These are phyloP conservation scores for Bos taurus DNA, from an alignment of 2,113 vertebrate genomes.

Conservation along the genomic window DNA sequence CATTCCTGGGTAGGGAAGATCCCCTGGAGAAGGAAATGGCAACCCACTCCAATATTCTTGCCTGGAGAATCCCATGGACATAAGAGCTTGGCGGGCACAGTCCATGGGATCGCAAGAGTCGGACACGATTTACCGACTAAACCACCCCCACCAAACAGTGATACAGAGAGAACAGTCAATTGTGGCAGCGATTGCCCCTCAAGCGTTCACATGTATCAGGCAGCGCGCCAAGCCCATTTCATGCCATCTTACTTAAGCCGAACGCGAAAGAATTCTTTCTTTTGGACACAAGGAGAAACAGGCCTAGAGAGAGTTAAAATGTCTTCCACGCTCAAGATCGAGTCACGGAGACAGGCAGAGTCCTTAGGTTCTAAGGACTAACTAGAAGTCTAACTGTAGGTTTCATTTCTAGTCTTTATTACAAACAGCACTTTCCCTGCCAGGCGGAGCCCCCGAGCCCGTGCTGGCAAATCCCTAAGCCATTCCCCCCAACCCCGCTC, in stretches of 20 bases:
- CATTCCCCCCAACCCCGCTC: rapidly evolving
- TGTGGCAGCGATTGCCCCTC: not conserved
- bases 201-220: not conserved
- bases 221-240: not conserved
- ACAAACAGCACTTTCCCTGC: not conserved
- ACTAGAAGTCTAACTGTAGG: not conserved
- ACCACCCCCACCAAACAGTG: not conserved
- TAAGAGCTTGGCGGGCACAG: not conserved
- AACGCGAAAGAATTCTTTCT: not conserved
- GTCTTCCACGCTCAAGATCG: not conserved
- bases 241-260: not conserved
- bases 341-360: not conserved
- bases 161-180: rapidly evolving
- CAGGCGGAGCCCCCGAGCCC: rapidly evolving
- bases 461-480: not conserved
- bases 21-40: not conserved
- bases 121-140: not conserved
- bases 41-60: not conserved
- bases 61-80: not conserved
- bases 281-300: not conserved
- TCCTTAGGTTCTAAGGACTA: not conserved
- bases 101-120: not conserved
- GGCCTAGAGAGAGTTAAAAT: rapidly evolving
- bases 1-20: not conserved
- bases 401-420: rapidly evolving